Evolutionary conservation across 2,797 vertebrate genomes (phyloP).

Genomic region (Melanotaenia trifasciata): DNA sequence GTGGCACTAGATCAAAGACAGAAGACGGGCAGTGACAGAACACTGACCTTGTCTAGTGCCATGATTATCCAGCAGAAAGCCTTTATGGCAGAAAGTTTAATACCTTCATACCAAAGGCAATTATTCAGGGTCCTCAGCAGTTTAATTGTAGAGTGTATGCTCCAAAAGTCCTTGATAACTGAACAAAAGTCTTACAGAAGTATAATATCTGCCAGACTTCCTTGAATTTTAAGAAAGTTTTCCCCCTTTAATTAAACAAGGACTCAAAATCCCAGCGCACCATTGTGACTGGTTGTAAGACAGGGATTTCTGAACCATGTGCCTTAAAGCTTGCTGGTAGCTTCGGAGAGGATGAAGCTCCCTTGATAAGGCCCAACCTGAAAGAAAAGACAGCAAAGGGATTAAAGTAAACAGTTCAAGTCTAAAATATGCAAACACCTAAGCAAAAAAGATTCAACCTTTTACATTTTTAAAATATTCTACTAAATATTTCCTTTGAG

Average conservation of each 20-base stretch:
- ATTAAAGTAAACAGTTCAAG: background rate
- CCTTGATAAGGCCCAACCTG: conserved; percentile 25
- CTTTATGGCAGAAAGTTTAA: conserved; percentile 25
- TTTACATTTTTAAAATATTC: background rate
- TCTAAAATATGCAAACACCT: background rate
- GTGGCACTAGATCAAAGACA: conserved; percentile 38
- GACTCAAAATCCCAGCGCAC: conserved; percentile 29
- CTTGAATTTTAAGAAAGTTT: conserved; percentile 28
- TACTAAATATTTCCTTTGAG: background rate
- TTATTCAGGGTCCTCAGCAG: conserved; percentile 32
- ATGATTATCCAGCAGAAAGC: conserved; percentile 52
- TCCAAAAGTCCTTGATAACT: conserved; percentile 19
- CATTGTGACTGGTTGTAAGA: conserved; percentile 9
- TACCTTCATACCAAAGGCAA: conserved; percentile 42
- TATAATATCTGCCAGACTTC: conserved; percentile 17
- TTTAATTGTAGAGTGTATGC: conserved; percentile 17
- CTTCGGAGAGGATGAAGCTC: conserved; percentile 27
- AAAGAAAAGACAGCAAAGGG: conserved; percentile 27
- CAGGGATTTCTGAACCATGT: background rate
- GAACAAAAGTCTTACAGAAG: conserved; percentile 30
- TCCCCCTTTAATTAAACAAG: conserved; percentile 48
- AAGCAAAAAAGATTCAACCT: background rate
- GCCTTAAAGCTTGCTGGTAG: conserved; percentile 13
- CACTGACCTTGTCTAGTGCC: conserved; percentile 35
- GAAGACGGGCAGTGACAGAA: conserved; percentile 2